Evolutionary conservation across 2,797 vertebrate species (phyloP).

Genomic region (Melanitta fusca): DNA sequence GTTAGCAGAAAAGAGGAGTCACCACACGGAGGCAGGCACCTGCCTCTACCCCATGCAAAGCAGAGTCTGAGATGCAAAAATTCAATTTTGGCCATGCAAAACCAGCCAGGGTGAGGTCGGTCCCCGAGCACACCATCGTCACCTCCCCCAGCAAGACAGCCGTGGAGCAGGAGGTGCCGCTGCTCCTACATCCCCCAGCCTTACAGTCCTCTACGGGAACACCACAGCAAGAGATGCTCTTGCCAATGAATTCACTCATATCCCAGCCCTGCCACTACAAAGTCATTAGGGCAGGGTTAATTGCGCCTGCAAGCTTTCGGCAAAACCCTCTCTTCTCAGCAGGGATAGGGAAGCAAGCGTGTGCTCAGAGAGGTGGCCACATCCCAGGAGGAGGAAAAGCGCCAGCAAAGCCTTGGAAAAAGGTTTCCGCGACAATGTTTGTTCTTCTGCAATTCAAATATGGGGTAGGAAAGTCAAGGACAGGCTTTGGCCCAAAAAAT

Average conservation of each 20-base stretch:
- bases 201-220: neutral
- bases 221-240: neutral
- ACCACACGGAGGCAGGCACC: too few species aligned
- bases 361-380: accelerated
- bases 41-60: too few species aligned
- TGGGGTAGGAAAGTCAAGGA: neutral
- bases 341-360: neutral
- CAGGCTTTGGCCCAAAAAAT: neutral
- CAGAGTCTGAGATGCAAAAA: too few species aligned
- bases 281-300: neutral
- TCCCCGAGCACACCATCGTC: too few species aligned
- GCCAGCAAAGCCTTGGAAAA: neutral
- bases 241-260: neutral
- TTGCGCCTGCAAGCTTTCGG: neutral
- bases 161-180: neutral
- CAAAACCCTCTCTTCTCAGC: neutral
- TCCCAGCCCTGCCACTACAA: neutral
- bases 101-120: too few species aligned
- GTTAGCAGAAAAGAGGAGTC: neutral
- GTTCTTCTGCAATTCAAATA: neutral
- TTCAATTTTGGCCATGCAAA: too few species aligned
- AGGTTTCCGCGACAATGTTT: accelerated
- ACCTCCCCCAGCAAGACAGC: neutral
- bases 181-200: neutral
- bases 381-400: accelerated